A percentile compares a stretch with the other conserved stretches of the same genome.
These are phyloP conservation scores for Falco columbarius DNA, from an alignment of 2,797 vertebrate genomes.

Conservation along the genomic window DNA sequence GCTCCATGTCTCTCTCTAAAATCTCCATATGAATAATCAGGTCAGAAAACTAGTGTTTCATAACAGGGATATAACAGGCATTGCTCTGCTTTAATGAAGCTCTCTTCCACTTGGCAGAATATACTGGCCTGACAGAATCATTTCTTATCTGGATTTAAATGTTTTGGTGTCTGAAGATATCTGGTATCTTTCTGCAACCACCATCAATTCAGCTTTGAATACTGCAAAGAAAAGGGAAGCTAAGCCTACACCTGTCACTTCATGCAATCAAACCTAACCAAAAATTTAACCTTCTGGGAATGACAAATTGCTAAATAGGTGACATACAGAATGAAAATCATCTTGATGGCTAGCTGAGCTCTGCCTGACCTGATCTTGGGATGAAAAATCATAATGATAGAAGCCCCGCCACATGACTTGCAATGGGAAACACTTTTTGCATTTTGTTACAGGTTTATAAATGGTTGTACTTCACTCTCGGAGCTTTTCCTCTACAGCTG, in stretches of 20 bases:
- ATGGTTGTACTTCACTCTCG: neutral
- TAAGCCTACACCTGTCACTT: neutral
- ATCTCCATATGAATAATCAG: neutral
- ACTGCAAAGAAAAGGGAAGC: neutral
- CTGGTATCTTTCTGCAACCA: neutral
- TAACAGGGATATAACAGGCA: neutral
- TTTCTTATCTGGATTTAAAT: neutral
- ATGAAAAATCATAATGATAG: neutral
- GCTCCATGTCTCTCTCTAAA: neutral
- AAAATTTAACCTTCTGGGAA: neutral
- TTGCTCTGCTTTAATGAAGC: neutral
- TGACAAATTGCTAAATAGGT: neutral
- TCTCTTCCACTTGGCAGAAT: neutral
- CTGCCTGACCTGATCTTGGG: neutral
- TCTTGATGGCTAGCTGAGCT: neutral
- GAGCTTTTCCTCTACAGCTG: neutral
- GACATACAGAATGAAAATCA: neutral
- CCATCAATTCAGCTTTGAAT: neutral
- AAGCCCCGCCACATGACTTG: neutral
- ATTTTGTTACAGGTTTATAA: neutral
- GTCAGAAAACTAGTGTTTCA: neutral
- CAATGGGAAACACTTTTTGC: neutral
- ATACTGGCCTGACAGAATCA: neutral
- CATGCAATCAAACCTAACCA: neutral
- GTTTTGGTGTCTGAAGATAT: neutral